Percentiles rank a stretch among this genome's conserved stretches.
Conservation (phyloP, 2,113 vertebrate genomes). For the Sminthopsis crassicaudata region DNA sequence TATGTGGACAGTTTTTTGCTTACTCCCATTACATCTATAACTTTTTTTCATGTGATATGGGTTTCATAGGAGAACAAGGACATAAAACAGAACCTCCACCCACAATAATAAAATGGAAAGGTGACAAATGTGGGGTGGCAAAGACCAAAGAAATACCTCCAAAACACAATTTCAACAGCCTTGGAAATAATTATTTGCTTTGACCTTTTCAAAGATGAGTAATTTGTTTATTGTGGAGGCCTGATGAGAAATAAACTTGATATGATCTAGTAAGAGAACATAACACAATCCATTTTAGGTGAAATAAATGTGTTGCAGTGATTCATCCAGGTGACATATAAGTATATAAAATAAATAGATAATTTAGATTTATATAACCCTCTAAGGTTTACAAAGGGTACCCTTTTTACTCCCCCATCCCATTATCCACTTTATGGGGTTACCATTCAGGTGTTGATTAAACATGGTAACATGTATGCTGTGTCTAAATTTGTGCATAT, state of each 20-base stretch:
- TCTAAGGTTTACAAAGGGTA: background rate
- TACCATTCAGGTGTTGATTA: background rate
- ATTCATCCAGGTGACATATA: background rate
- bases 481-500: background rate
- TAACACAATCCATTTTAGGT: background rate
- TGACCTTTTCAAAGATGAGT: background rate
- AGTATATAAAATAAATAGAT: background rate
- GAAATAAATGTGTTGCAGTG: background rate
- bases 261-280: background rate
- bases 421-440: background rate
- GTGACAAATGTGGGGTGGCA: no score
- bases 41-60: no score
- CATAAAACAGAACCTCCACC: no score
- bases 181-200: no score
- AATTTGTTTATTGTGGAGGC: background rate
- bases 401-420: no score
- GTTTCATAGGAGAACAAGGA: no score
- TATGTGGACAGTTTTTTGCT: no score
- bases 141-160: background rate
- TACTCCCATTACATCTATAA: no score
- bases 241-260: constrained; percentile 14
- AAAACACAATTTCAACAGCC: background rate
- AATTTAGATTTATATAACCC: background rate
- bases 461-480: no score
- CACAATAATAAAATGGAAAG: no score